These are phyloP conservation scores for Euplexia lucipara DNA, from an alignment of 2,888 invertebrate species.

Conservation along the genomic window DNA sequence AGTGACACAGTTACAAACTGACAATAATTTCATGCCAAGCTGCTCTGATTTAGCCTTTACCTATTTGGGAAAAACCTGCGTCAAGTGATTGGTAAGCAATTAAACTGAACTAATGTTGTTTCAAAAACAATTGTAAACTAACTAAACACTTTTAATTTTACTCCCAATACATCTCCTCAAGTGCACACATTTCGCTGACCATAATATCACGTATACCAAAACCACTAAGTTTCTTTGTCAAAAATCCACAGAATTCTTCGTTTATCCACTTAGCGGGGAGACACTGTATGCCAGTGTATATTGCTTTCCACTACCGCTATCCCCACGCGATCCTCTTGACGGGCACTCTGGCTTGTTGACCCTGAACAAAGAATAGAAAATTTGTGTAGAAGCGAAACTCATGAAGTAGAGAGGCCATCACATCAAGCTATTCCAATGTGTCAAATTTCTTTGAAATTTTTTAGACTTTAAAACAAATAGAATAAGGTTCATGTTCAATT, in stretches of 20 bases:
- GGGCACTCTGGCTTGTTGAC: conserved; percentile 54
- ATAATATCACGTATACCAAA: conserved; percentile 1
- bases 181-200: not conserved
- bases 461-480: too few species aligned
- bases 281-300: conserved; percentile 42
- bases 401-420: too few species aligned
- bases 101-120: too few species aligned
- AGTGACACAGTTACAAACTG: too few species aligned
- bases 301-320: conserved; percentile 34
- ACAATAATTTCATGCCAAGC: too few species aligned
- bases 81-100: too few species aligned
- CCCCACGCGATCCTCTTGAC: conserved; percentile 35
- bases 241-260: conserved; percentile 40
- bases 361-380: conserved; percentile 21
- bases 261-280: conserved; percentile 50
- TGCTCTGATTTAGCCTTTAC: too few species aligned
- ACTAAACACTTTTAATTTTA: too few species aligned
- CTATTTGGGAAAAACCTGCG: too few species aligned
- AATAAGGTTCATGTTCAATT: too few species aligned
- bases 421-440: too few species aligned
- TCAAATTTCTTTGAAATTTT: too few species aligned
- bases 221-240: conserved; percentile 25
- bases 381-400: not conserved
- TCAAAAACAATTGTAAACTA: not conserved
- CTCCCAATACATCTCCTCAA: not conserved